Percentiles rank a stretch among this genome's conserved stretches.
These are phyloP conservation scores for Volucella inanis DNA, from an alignment of 2,888 invertebrate genomes.

Conservation along the genomic window DNA sequence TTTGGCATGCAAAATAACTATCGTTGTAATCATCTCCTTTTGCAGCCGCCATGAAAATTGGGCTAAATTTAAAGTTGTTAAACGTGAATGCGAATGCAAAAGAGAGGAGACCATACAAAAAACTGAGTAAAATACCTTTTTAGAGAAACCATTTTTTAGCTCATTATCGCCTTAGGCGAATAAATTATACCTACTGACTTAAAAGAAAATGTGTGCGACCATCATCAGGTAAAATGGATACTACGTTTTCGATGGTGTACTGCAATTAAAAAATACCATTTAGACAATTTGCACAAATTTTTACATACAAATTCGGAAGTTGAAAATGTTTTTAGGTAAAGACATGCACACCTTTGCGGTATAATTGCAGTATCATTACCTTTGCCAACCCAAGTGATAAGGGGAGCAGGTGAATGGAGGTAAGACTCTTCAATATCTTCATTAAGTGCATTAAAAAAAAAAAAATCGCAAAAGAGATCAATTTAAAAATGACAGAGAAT, in stretches of 20 bases:
- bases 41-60: slow-evolving; percentile 72
- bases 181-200: slow-evolving; percentile 82
- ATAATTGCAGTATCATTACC: slow-evolving; percentile 31
- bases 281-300: slow-evolving; percentile 62
- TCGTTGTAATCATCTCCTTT: slow-evolving; percentile 53
- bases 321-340: slow-evolving; percentile 24
- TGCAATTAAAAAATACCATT: slow-evolving; percentile 63
- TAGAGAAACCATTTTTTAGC: slow-evolving; percentile 79
- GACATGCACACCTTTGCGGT: slow-evolving; percentile 40
- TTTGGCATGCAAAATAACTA: slow-evolving; percentile 65
- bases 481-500: too few relatives aligned
- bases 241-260: slow-evolving; percentile 8
- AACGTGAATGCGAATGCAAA: slow-evolving; percentile 25
- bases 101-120: slow-evolving; percentile 19
- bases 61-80: slow-evolving; percentile 55
- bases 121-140: slow-evolving; percentile 23
- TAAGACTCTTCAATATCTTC: not conserved
- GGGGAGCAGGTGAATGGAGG: slow-evolving; percentile 13
- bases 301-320: slow-evolving; percentile 58
- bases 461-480: too few relatives aligned
- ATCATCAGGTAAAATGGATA: slow-evolving; percentile 42
- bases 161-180: slow-evolving; percentile 83
- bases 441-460: slow-evolving; percentile 2
- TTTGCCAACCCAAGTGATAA: not conserved
- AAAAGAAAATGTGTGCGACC: slow-evolving; percentile 9